Evolutionary conservation across 2,113 vertebrate species (phyloP).

Genomic region (Gymnorhina tibicen): DNA sequence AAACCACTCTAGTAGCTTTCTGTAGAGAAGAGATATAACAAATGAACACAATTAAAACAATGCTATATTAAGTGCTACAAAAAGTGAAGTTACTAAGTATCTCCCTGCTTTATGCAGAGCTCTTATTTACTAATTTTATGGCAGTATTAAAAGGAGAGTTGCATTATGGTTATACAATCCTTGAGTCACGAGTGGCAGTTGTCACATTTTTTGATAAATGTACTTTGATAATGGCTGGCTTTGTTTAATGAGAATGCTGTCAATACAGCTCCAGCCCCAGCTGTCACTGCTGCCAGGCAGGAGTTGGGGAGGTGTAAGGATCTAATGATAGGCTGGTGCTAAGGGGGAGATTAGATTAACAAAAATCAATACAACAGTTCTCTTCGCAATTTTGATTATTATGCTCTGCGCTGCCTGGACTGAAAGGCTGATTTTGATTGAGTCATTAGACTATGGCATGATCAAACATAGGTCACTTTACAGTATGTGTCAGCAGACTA

Average conservation of each 20-base stretch:
- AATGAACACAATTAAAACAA: neutral
- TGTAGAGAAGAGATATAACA: neutral
- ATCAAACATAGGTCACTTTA: neutral
- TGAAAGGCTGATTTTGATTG: conserved; percentile 24
- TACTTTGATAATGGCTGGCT: conserved; percentile 19
- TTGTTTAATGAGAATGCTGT: conserved; percentile 11
- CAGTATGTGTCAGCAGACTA: neutral
- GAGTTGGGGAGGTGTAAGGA: neutral
- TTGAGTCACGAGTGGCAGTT: neutral
- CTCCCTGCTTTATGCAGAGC: neutral
- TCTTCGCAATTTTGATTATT: conserved; percentile 17
- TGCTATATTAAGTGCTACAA: neutral
- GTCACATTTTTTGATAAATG: neutral
- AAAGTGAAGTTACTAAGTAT: neutral
- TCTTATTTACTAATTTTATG: neutral
- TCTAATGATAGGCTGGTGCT: conserved; percentile 15
- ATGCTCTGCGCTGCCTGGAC: neutral
- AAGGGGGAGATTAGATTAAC: conserved; percentile 51
- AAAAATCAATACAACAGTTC: conserved; percentile 52
- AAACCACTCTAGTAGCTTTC: neutral
- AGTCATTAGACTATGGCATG: neutral
- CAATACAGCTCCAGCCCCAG: neutral
- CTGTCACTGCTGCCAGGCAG: neutral
- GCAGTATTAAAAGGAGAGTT: neutral
- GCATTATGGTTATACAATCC: neutral